Evolutionary conservation across 2,113 vertebrate genomes (phyloP).

Genomic region (Xyrauchen texanus): DNA sequence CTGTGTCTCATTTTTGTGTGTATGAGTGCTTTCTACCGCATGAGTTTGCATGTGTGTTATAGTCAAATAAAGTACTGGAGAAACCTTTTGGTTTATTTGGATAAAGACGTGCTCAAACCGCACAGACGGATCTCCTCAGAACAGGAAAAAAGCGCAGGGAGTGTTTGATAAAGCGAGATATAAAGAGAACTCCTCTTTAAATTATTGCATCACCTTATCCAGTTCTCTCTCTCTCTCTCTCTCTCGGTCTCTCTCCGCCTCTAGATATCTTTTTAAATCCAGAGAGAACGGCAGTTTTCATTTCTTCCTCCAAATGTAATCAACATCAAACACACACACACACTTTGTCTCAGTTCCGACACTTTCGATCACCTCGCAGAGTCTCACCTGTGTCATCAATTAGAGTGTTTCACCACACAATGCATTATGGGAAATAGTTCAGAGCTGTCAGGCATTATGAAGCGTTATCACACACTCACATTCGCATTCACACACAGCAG

Average conservation of each 20-base stretch:
- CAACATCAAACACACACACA: slow-evolving; percentile 15
- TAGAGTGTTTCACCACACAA: slow-evolving; percentile 45
- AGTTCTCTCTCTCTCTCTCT: slow-evolving; percentile 22
- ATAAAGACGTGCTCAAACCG: slow-evolving; percentile 17
- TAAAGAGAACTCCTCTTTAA: slow-evolving; percentile 33
- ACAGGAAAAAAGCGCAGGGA: slow-evolving; percentile 31
- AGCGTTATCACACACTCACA: slow-evolving; percentile 28
- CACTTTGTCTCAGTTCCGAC: slow-evolving; percentile 25
- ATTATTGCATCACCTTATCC: slow-evolving; percentile 52
- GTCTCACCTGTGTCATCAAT: slow-evolving; percentile 47
- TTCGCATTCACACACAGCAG: slow-evolving; percentile 7
- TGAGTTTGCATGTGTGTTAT: slow-evolving; percentile 58
- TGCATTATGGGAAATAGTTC: slow-evolving; percentile 34
- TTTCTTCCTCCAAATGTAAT: slow-evolving; percentile 39
- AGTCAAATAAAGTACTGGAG: slow-evolving; percentile 40
- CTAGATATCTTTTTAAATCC: slow-evolving; percentile 20
- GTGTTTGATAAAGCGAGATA: slow-evolving; percentile 52
- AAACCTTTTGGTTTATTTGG: slow-evolving; percentile 46
- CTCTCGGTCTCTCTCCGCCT: neutral
- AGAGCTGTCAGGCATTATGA: slow-evolving; percentile 44
- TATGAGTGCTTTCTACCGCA: slow-evolving; percentile 26
- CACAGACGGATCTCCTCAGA: slow-evolving; percentile 26
- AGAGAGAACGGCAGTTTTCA: slow-evolving; percentile 27
- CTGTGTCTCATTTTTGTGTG: too few relatives aligned
- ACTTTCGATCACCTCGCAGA: slow-evolving; percentile 18